Evolutionary conservation across 1,140 invertebrate species (phyloP).

Genomic region (Caenorhabditis tropicalis): DNA sequence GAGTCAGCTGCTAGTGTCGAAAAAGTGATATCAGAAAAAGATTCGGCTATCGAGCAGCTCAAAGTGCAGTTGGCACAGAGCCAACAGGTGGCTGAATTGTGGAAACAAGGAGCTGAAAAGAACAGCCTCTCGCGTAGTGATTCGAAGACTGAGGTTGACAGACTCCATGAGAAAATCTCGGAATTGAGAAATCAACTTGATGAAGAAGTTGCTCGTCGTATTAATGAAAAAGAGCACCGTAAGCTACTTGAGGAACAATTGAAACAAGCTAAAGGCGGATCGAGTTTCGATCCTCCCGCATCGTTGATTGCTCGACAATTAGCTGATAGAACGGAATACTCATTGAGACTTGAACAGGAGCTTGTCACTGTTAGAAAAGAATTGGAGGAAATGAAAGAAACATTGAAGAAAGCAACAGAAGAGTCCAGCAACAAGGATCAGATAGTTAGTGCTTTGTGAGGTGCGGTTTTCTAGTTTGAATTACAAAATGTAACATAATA

Average conservation of each 20-base stretch:
- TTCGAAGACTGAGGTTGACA: slow-evolving; percentile 6
- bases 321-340: slow-evolving; percentile 2
- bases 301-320: neutral
- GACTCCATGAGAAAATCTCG: neutral
- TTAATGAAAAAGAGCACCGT: neutral
- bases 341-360: neutral
- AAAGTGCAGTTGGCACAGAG: slow-evolving; percentile 10
- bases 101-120: slow-evolving; percentile 21
- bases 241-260: neutral
- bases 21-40: neutral
- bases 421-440: slow-evolving; percentile 22
- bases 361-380: neutral
- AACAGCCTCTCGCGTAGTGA: neutral
- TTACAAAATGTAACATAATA: too few species aligned
- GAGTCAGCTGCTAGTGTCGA: neutral
- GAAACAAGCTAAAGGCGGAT: neutral
- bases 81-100: slow-evolving; percentile 23
- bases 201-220: neutral
- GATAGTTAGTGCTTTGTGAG: slow-evolving; percentile 32
- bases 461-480: neutral
- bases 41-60: slow-evolving; percentile 19
- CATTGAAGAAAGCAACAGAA: neutral
- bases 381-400: slow-evolving; percentile 3
- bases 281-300: neutral
- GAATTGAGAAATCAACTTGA: neutral